Evolutionary conservation across 1,140 invertebrate species (phyloP), one percentile per base, ranked within the genome.

Genomic region (Drosophila trapezifrons): DNA sequence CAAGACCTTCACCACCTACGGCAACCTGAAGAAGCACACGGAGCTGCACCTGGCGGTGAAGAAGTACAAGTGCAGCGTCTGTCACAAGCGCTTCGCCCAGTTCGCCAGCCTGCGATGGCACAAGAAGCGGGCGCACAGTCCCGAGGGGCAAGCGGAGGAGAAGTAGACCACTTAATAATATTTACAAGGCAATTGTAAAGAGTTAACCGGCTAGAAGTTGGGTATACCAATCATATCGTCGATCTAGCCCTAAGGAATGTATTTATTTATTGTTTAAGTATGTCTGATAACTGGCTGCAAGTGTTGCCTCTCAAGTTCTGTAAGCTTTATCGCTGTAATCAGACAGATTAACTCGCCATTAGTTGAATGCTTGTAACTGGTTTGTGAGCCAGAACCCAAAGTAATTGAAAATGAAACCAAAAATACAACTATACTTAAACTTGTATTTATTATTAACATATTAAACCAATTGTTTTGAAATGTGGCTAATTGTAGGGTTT

Each of bases 81-180:
- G 90, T 51, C 78, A 76, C 74, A 86, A 82, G 29, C 52, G 90
- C 3, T 91, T 91, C 22, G 86, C 90, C 6, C 90, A 91, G 65
- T 90, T 91, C 35, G 90, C 90, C 32, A 91, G 90, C 29, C 51
- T 91, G 32, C 90, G 90, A 20, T 91, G 90, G 90, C 90, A 91
- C 56, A 74, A 69, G 22, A 82, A 82, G 45, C 72, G 78, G 5
- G 75, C 65, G 20, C 86, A 90, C 45, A 52, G 46, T 20, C 3
- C 32, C 13, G 73, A 75, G 38, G 43, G 20, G 25, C 51, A 57
- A 13, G 8, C 15, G 4, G 60, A 63, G 32, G 65, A 55, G 38
- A 76, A 75, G 37, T 62, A 75, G 29, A 60, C 29, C 63, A 67
- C 75, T 65, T 38, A 18, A 64, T n/a, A 35, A 13, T 80, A 22